phyloP scores from a whole-genome alignment of 35 echinoderm and acorn worm species.

The Nesometra sesokonis region DNA sequence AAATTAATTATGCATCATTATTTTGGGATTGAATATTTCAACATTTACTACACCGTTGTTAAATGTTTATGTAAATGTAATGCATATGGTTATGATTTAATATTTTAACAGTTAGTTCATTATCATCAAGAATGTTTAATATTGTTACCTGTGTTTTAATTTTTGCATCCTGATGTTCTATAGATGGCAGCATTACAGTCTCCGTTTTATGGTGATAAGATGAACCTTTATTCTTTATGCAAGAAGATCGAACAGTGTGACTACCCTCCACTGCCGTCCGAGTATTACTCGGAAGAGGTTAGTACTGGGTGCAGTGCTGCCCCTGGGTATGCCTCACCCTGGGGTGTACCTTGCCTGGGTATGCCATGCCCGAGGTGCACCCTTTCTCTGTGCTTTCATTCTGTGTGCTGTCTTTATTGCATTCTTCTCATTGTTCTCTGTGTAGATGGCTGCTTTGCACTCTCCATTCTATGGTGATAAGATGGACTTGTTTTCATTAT shows the following conservation, averaged over 20 bases:
- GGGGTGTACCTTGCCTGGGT: background rate
- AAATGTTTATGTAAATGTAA: too few species aligned
- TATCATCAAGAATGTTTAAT: too few species aligned
- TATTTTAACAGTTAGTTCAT: too few species aligned
- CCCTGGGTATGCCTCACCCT: background rate
- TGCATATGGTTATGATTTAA: too few species aligned
- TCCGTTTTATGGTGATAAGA: slow-evolving; percentile 99
- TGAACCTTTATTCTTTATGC: slow-evolving; percentile 98
- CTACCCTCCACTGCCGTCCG: slow-evolving; percentile 93
- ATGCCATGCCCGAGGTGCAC: background rate
- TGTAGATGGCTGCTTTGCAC: slow-evolving; percentile 82
- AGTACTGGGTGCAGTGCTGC: slow-evolving; percentile 12
- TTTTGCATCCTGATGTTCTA: background rate
- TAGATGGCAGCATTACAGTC: slow-evolving; percentile 99
- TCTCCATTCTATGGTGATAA: slow-evolving; percentile 92
- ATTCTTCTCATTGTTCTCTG: background rate
- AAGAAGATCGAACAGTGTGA: slow-evolving; percentile 99
- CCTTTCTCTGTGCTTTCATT: background rate
- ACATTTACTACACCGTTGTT: too few species aligned
- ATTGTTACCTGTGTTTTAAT: background rate
- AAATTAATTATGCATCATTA: too few species aligned
- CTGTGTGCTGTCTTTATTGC: background rate
- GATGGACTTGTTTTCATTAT: slow-evolving; percentile 67
- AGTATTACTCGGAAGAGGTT: slow-evolving; percentile 89
- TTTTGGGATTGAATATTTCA: too few species aligned